phyloP scores from a whole-genome alignment of 2,113 vertebrate species.

The Thomomys bottae region DNA sequence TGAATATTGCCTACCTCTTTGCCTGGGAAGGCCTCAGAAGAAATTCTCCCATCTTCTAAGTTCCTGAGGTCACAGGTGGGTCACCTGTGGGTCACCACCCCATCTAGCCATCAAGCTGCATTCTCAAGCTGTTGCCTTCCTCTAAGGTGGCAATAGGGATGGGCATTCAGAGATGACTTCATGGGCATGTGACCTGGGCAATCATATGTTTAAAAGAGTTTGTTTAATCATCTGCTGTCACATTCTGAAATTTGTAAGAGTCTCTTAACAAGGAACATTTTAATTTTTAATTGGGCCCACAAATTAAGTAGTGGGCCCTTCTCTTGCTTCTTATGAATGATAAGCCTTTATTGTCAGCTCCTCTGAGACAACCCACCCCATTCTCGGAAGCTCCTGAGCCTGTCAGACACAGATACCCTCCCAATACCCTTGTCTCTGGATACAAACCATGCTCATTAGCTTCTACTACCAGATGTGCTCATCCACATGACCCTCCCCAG shows the following conservation, averaged over 20 bases:
- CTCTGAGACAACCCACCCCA: background rate
- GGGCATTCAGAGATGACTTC: background rate
- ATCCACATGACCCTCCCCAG: background rate
- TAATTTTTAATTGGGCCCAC: background rate
- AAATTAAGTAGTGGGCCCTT: background rate
- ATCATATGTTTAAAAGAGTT: background rate
- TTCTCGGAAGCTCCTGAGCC: background rate
- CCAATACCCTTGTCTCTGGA: background rate
- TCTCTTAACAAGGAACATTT: background rate
- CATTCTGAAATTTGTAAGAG: slow-evolving; percentile 1
- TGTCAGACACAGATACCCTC: background rate
- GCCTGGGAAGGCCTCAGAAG: too few species aligned
- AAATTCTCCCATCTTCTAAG: too few species aligned
- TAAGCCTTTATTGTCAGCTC: background rate
- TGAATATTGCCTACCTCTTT: too few species aligned
- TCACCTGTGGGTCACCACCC: too few species aligned
- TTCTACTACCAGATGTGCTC: background rate
- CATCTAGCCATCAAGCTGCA: background rate
- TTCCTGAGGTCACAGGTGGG: too few species aligned
- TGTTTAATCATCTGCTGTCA: background rate
- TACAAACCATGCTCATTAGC: background rate
- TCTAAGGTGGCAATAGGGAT: background rate
- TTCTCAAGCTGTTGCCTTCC: background rate
- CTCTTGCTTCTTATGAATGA: background rate
- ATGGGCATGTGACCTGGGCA: fast-evolving